Evolutionary conservation across 2,797 vertebrate genomes (phyloP), one percentile per base, ranked within the genome.

Genomic region (Champsocephalus esox): DNA sequence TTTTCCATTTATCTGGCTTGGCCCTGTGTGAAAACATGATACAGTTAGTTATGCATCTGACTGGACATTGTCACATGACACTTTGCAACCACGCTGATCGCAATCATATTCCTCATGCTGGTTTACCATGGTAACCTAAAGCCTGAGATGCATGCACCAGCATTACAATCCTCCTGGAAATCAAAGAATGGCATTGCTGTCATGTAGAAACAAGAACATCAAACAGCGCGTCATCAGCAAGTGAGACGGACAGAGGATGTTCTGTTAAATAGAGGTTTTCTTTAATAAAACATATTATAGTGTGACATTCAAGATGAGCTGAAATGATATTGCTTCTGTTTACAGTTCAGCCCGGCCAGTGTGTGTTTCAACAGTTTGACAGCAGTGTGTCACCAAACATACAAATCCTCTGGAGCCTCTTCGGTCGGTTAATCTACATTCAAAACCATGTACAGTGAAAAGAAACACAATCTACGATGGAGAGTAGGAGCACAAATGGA

Each of bases 261-360:
- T 44, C 64, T 85, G 87, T 89, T 94, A 89, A 93, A 90, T 88
- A 88, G 83, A 91, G 83, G 85, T 66, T 73, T 84, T 87, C 81
- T 94, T 94, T 93, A 93, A 87, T 93, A 92, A 92, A 92, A 90
- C 67, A 87, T 72, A 69, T 67, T 51, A 79, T 67, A 79, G 73
- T 59, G 7, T 69, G 69, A 88, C 86, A 88, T 90, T 92, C 89
- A 75, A 56, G 61, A 83, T 71, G 80, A 76, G 77, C 74, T 90
- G 61, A 56, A 81, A 83, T 72, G 64, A 85, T 90, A 88, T 90
- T 85, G 83, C 92, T 83, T 87, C 70, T 81, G 75, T 88, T 82
- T 83, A 89, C 86, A 88, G 86, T 87, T 86, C 87, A 69, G 82
- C 83, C 70, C 14, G 45, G 71, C 72, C 69, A 55, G 72, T 68